A percentile compares a stretch with the other conserved stretches of the same genome.
phyloP scores from a whole-genome alignment of 2,797 vertebrate species.

The Acanthiza pusilla region DNA sequence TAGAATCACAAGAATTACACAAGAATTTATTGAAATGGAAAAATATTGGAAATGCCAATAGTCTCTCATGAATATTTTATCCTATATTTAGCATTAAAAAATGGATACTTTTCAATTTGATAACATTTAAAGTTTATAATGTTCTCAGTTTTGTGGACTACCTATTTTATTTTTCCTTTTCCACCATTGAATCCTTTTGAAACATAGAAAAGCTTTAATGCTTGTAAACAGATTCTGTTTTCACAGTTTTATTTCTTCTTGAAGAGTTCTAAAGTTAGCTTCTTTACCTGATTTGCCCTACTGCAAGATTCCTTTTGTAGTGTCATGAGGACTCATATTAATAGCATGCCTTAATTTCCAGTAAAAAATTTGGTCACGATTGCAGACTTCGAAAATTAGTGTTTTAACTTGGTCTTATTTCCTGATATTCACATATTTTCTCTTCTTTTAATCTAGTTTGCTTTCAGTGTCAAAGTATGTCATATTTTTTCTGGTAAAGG shows the following conservation, averaged over 20 bases:
- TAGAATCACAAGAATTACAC: not conserved
- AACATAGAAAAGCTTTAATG: not conserved
- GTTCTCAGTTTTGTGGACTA: not conserved
- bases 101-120: not conserved
- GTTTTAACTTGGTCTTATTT: conserved; percentile 33
- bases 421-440: not conserved
- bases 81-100: not conserved
- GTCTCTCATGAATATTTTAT: not conserved
- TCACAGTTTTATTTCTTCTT: not conserved
- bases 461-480: conserved; percentile 35
- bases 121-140: not conserved
- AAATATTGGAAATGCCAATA: not conserved
- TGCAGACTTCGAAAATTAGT: not conserved
- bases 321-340: not conserved
- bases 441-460: conserved; percentile 37
- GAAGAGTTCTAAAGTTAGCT: not conserved
- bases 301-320: conserved; percentile 6
- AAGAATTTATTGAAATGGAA: not conserved
- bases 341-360: conserved; percentile 25
- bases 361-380: conserved; percentile 8
- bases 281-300: not conserved
- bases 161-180: not conserved
- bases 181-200: not conserved
- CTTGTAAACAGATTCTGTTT: not conserved
- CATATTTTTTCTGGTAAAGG: not conserved